Base-by-base conservation (phyloP, 2,888 invertebrate genomes). In the Chymomyza fuscimana region DNA sequence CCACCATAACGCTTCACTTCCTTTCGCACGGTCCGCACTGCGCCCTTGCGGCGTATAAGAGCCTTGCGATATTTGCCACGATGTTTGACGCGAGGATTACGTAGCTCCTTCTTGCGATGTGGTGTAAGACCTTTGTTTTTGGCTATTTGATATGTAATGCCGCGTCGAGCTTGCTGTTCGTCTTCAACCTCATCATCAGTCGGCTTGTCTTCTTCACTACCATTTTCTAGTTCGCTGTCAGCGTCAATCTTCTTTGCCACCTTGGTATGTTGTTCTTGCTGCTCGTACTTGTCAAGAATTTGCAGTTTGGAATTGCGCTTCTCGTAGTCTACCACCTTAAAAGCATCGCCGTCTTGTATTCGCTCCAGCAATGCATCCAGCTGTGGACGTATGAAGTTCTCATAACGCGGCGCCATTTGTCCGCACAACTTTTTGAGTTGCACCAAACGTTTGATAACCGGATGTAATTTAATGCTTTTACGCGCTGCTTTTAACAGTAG, bases 41-140 rank as follows among this genome's bases (percentile, higher is more conserved):
- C 98, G 89, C 99, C 98, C 93, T 96, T 98, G 91, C 98, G 95
- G 69, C 97, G 94, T 78, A 98, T 96, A 84, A 96, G 94, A 0
- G 99, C 99, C 92, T 98, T 98, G 74, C 96, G 94, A 92, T 95
- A 99, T 91, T 98, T 98, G 81, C 96, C 95, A 83, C 97, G 95
- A 91, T 99, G 96, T 91, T 98, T 98, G 5, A 99, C 98, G 87
- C 99, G 94, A 0, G 99, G 99, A 93, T 99, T 99, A 74, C 97
- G 94, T 82, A 95, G 94, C 89, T 97, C 97, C 91, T 98, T 98
- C 92, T 97, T 98, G 77, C 98, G 94, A 80, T 95, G 94, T 0
- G 98, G 97, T 51, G 96, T 97, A 19, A 99, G 93, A 16, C 99
- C 99, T 92, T 97, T 98, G 90, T 99, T 99, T 92, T 99, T 99